Conservation (phyloP, 2,888 invertebrate genomes). For the Leuctra nigra region DNA sequence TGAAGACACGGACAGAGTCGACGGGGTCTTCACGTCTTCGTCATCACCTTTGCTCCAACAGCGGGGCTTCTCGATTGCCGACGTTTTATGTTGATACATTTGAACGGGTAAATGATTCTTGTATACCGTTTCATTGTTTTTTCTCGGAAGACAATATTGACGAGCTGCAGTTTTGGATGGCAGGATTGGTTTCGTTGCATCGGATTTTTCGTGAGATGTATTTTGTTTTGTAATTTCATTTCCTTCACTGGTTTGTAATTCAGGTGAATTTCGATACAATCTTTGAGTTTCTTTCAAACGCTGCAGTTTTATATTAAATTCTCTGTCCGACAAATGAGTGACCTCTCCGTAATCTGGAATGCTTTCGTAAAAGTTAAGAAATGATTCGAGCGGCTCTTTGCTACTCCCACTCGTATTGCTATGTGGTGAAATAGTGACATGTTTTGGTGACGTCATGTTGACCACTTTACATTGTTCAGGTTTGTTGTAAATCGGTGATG, state of each 20-base stretch:
- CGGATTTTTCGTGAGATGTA: too few species aligned
- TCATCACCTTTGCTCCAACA: neutral
- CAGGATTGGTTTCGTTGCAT: too few species aligned
- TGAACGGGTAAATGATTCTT: too few species aligned
- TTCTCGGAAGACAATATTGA: too few species aligned
- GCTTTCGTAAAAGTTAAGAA: slow-evolving; percentile 67
- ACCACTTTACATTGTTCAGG: neutral
- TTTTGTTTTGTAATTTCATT: neutral
- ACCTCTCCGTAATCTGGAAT: slow-evolving; percentile 76
- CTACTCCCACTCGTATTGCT: neutral
- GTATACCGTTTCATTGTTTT: too few species aligned
- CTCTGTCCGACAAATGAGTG: slow-evolving; percentile 64
- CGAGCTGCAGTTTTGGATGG: too few species aligned
- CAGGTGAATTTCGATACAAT: slow-evolving; percentile 27
- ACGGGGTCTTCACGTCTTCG: neutral
- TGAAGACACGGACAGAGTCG: neutral
- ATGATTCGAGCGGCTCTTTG: slow-evolving; percentile 47
- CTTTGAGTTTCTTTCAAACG: slow-evolving; percentile 58
- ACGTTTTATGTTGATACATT: neutral
- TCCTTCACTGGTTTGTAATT: neutral
- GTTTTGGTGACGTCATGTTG: neutral
- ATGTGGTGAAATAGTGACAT: neutral
- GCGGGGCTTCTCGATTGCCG: neutral
- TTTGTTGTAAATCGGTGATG: neutral
- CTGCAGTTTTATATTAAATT: slow-evolving; percentile 66